Conservation (phyloP, 2,797 vertebrate genomes). For the Anomalospiza imberbis region DNA sequence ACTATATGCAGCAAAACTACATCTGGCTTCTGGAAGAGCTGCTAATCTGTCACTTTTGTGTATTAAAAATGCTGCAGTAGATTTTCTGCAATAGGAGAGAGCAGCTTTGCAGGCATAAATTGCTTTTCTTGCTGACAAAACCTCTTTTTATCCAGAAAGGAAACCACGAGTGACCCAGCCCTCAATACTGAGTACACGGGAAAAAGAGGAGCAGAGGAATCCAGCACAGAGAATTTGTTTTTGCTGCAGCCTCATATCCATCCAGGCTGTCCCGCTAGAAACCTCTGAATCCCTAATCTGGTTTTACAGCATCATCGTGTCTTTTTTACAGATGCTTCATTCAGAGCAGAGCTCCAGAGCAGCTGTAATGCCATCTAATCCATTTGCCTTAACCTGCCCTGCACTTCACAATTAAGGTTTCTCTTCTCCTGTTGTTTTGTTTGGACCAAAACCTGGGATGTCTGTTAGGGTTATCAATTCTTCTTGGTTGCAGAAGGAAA, state of each 20-base stretch:
- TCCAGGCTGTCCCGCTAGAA: not conserved
- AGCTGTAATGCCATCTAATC: not conserved
- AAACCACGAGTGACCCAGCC: not conserved
- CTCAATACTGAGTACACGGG: not conserved
- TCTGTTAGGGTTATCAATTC: not conserved
- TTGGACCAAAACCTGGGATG: not conserved
- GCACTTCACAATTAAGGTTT: not conserved
- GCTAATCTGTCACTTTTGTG: not conserved
- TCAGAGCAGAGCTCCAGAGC: not conserved
- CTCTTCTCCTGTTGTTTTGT: not conserved
- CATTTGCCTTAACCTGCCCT: not conserved
- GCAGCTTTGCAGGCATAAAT: not conserved
- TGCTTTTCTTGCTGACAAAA: slow-evolving; percentile 6
- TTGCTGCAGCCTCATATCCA: not conserved
- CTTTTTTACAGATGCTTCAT: not conserved
- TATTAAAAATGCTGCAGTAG: not conserved
- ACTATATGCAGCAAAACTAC: not conserved
- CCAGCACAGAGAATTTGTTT: not conserved
- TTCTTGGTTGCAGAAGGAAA: not conserved
- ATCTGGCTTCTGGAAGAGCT: not conserved
- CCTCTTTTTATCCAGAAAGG: not conserved
- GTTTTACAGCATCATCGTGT: not conserved
- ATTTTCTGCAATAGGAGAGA: not conserved
- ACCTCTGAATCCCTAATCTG: not conserved
- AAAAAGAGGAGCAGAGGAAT: not conserved